Conservation (phyloP, 2,113 vertebrate species). For the Rhinolophus sinicus region DNA sequence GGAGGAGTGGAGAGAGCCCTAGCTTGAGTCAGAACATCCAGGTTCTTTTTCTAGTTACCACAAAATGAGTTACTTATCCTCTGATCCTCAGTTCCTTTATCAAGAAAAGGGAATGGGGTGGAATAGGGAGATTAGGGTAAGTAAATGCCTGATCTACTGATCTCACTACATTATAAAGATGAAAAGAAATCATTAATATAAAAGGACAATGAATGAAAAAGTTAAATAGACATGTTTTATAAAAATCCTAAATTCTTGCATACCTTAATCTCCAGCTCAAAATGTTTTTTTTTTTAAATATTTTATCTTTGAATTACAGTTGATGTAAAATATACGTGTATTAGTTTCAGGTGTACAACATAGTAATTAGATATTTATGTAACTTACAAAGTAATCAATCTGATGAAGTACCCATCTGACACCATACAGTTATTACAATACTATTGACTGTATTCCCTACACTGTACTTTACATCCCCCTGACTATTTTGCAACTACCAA, state of each 20-base stretch:
- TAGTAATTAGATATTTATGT: too few species aligned
- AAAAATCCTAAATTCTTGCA: neutral
- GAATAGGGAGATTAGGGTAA: neutral
- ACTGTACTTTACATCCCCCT: too few species aligned
- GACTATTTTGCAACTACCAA: too few species aligned
- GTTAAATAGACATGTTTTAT: neutral
- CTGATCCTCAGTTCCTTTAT: neutral
- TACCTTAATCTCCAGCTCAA: neutral
- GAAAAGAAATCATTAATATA: neutral
- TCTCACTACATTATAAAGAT: neutral
- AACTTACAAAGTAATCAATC: too few species aligned
- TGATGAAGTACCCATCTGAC: too few species aligned
- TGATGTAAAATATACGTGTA: too few species aligned
- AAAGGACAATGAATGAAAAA: neutral
- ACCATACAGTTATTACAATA: too few species aligned
- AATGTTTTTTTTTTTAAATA: neutral
- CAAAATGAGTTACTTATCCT: neutral
- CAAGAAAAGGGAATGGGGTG: neutral
- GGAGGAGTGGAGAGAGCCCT: neutral
- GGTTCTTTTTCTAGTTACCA: neutral
- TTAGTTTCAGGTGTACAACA: too few species aligned
- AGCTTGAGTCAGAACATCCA: neutral
- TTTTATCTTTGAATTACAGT: too few species aligned
- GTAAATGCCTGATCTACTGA: neutral
- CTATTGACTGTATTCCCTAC: too few species aligned